A percentile compares a stretch with the other conserved stretches of the same genome.
Conservation (phyloP, 2,113 vertebrate species). For the Tautogolabrus adspersus region DNA sequence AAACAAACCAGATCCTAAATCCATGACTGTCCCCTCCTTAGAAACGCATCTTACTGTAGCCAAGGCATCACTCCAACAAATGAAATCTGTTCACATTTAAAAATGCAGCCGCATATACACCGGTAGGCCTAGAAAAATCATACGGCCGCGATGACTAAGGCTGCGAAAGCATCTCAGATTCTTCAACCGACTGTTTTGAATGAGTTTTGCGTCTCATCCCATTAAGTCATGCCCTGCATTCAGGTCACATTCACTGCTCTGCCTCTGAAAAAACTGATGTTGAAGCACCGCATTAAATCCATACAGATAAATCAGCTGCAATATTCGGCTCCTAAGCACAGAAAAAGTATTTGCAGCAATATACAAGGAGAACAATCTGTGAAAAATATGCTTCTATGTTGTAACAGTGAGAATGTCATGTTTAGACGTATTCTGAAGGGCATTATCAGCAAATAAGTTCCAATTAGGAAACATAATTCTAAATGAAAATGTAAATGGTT, state of each 20-base stretch:
- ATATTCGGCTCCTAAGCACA: not conserved
- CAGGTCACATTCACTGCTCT: slow-evolving; percentile 82
- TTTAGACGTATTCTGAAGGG: not conserved
- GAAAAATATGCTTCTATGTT: not conserved
- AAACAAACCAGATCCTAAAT: slow-evolving; percentile 70
- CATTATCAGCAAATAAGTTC: not conserved
- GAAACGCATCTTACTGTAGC: slow-evolving; percentile 69
- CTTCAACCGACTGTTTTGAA: slow-evolving; percentile 77
- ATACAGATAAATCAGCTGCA: slow-evolving; percentile 64
- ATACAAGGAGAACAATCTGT: not conserved
- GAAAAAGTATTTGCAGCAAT: not conserved
- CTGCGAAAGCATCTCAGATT: slow-evolving; percentile 71
- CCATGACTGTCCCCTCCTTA: slow-evolving; percentile 69
- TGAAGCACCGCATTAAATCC: slow-evolving; percentile 79
- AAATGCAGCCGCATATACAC: slow-evolving; percentile 55
- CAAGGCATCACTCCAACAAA: slow-evolving; percentile 64
- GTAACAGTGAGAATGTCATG: not conserved
- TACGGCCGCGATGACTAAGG: slow-evolving; percentile 76
- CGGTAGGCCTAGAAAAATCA: slow-evolving; percentile 53
- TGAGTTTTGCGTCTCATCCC: slow-evolving; percentile 83
- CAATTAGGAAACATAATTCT: not conserved
- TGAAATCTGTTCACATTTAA: slow-evolving; percentile 38
- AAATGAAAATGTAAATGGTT: not conserved
- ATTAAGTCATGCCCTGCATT: slow-evolving; percentile 82
- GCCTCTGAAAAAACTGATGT: slow-evolving; percentile 74